Percentiles rank a stretch among this genome's conserved stretches.
Conservation (phyloP, 2,113 vertebrate species). For the Oophaga pumilio region DNA sequence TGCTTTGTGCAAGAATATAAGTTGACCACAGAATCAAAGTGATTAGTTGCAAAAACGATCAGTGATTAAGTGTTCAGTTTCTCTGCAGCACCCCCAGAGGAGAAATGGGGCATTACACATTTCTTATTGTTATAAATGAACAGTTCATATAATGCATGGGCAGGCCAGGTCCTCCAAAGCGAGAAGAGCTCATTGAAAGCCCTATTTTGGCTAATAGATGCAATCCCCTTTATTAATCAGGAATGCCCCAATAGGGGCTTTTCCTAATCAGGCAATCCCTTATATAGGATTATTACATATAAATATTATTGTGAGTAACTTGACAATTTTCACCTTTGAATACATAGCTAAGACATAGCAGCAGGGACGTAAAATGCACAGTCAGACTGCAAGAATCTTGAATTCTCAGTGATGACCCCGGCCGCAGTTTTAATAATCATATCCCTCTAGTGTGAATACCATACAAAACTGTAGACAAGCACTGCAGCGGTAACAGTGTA, state of each 20-base stretch:
- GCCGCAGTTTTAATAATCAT: not conserved
- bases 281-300: not conserved
- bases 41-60: too few relatives aligned
- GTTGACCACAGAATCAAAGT: too few relatives aligned
- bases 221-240: not conserved
- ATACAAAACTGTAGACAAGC: not conserved
- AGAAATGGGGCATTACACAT: not conserved
- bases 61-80: not conserved
- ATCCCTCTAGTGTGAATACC: not conserved
- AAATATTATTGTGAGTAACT: not conserved
- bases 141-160: not conserved
- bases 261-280: not conserved
- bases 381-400: not conserved
- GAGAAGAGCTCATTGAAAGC: not conserved
- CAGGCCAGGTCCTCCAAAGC: not conserved
- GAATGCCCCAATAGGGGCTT: not conserved
- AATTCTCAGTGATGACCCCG: not conserved
- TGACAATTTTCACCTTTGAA: not conserved
- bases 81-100: not conserved
- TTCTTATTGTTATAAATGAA: not conserved
- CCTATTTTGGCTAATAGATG: not conserved
- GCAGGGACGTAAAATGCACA: not conserved
- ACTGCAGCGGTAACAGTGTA: not conserved
- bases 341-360: not conserved
- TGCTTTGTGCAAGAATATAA: too few relatives aligned